Evolutionary conservation across 2,797 vertebrate genomes (phyloP).

Genomic region (Cheirogaleus major): DNA sequence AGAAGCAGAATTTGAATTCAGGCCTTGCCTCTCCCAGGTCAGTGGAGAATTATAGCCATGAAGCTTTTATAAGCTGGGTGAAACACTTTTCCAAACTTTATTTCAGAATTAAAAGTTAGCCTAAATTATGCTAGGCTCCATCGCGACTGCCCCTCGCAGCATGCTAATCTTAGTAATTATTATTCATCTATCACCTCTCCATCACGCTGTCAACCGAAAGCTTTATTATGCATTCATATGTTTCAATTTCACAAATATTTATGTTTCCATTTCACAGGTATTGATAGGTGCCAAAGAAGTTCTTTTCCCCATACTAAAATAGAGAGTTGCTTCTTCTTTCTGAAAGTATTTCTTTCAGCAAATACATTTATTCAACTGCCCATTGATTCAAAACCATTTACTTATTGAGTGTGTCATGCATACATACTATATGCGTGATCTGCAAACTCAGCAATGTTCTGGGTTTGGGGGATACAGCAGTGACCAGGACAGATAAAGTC

Average conservation of each 20-base stretch:
- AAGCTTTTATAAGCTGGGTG: neutral
- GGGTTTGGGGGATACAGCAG: neutral
- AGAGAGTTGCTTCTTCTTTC: constrained; percentile 11
- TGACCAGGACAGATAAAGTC: neutral
- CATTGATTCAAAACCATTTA: neutral
- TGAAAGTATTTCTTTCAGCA: neutral
- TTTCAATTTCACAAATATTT: neutral
- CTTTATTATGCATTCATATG: neutral
- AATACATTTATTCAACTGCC: neutral
- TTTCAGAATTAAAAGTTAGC: constrained; percentile 10
- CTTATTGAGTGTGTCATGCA: neutral
- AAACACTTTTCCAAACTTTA: neutral
- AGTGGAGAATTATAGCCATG: neutral
- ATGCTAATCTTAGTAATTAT: constrained; percentile 11
- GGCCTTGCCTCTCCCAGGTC: neutral
- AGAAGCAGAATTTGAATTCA: neutral
- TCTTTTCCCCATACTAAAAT: neutral
- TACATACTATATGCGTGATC: neutral
- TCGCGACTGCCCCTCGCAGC: neutral
- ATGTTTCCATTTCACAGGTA: neutral
- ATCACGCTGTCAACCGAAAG: neutral
- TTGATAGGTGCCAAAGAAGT: neutral
- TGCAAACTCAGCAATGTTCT: neutral
- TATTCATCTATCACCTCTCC: constrained; percentile 1
- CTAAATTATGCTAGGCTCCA: neutral